A percentile compares a stretch with the other conserved stretches of the same genome.
phyloP scores from a whole-genome alignment of 2,888 invertebrate genomes.

The Antheraea assamensis region DNA sequence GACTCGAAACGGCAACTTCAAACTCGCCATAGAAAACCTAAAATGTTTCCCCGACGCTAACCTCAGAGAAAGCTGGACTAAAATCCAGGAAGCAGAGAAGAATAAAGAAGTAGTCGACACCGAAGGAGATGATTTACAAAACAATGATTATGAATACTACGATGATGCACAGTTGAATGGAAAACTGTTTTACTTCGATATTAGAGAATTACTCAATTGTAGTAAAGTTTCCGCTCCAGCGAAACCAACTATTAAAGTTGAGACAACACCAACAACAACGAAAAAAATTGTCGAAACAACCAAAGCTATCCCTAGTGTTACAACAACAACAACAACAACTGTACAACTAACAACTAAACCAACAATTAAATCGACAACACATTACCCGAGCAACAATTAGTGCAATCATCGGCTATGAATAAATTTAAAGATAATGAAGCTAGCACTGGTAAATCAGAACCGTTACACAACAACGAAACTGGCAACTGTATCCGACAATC shows the following conservation, averaged over 20 bases:
- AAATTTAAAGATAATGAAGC: conserved; percentile 27
- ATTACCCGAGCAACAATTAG: conserved; percentile 25
- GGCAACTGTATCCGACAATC: conserved; percentile 72
- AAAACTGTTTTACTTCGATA: conserved; percentile 68
- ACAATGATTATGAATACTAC: conserved; percentile 68
- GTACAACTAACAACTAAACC: conserved; percentile 29
- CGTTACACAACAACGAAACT: conserved; percentile 64
- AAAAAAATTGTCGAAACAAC: conserved; percentile 24
- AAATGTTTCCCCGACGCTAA: conserved; percentile 62
- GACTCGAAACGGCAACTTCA: conserved; percentile 58
- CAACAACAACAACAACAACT: conserved; percentile 27
- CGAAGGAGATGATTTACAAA: conserved; percentile 42
- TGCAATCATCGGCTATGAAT: conserved; percentile 22
- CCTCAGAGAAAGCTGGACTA: conserved; percentile 58
- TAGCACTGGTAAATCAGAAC: conserved; percentile 7
- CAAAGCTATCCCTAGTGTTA: conserved; percentile 31
- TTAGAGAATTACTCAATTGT: conserved; percentile 66
- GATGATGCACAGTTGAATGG: conserved; percentile 71
- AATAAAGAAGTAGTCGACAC: conserved; percentile 45
- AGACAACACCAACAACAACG: conserved; percentile 20
- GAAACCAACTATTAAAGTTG: conserved; percentile 15
- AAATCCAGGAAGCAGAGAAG: conserved; percentile 53
- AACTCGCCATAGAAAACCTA: conserved; percentile 61
- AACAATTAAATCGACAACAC: conserved; percentile 26
- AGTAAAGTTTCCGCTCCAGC: conserved; percentile 26